Base-by-base conservation (phyloP, 2,797 vertebrate genomes). In the Lacerta agilis region DNA sequence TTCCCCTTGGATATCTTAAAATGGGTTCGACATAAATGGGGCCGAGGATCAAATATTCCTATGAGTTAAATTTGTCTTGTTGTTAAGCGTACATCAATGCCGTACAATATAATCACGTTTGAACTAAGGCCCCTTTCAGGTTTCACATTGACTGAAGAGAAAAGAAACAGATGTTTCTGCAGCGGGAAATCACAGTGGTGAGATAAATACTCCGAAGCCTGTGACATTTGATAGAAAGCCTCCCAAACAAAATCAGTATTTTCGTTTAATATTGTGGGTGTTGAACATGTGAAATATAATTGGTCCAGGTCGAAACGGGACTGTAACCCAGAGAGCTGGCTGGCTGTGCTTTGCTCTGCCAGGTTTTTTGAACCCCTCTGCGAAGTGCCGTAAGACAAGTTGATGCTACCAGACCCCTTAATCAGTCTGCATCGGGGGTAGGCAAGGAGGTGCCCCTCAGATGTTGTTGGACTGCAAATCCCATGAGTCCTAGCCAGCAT, bases 91-190 rank as follows among this genome's bases (percentile, higher is more conserved):
- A 95, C 94, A 95, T 94, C 97, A 96, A 94, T 96, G 96, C 95
- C 95, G 96, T 96, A 91, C 97, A 97, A 96, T 95, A 96, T 96
- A 96, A 96, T 97, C 95, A 91, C 94, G 94, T 96, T 95, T 96
- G 96, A 97, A 95, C 96, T 95, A 72, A 78, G 94, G 94, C 92
- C 94, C 92, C 94, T 73, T 96, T 96, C 93, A 95, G 96, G 94
- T 95, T 97, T 95, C 95, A 91, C 64, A 92, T 94, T 96, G 96
- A 96, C 96, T 95, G 94, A 94, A 96, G 95, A 95, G 96, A 97
- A 97, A 97, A 96, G 95, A 96, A 95, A 92, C 96, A 97, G 96
- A 96, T 97, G 96, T 97, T 97, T 95, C 95, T 95, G 93, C 91
- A 90, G 93, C 91, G 92, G 92, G 91, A 95, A 86, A 92, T 94